Conservation (phyloP, 2,888 invertebrate species). For the Lithodes maja region DNA sequence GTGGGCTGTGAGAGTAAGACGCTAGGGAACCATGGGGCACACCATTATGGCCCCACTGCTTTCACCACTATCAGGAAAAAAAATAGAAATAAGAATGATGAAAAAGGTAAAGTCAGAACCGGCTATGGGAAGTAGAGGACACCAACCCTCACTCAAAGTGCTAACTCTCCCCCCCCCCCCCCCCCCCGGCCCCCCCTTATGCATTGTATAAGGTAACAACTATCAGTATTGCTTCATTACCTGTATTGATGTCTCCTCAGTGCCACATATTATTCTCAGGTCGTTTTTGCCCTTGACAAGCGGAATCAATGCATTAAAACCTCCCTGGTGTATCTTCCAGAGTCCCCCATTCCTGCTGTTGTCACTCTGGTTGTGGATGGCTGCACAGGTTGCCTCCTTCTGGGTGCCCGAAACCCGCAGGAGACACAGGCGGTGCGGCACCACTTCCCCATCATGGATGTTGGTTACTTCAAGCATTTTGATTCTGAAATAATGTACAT, state of each 20-base stretch:
- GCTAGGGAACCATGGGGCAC: too few species aligned
- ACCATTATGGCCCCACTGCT: too few species aligned
- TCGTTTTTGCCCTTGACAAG: conserved; percentile 81
- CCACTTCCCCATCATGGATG: conserved; percentile 79
- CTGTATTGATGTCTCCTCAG: conserved; percentile 80
- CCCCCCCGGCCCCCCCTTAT: too few species aligned
- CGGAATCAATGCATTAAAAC: conserved; percentile 83
- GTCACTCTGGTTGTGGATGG: conserved; percentile 73
- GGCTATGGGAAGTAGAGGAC: too few species aligned
- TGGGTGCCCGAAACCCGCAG: conserved; percentile 58
- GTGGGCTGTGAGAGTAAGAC: too few species aligned
- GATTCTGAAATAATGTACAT: conserved; percentile 19
- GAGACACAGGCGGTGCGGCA: conserved; percentile 80
- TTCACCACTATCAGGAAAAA: too few species aligned
- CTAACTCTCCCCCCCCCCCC: too few species aligned
- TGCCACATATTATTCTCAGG: conserved; percentile 79
- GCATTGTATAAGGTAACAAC: too few species aligned
- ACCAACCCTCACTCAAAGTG: too few species aligned
- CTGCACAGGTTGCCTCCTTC: conserved; percentile 77
- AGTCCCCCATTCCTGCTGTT: conserved; percentile 50
- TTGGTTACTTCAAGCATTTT: conserved; percentile 76
- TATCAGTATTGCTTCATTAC: conserved; percentile 73
- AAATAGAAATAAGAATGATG: too few species aligned
- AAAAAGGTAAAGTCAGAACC: too few species aligned
- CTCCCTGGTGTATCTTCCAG: conserved; percentile 81